phyloP scores from a whole-genome alignment of 2,888 invertebrate genomes.

The Ennomos quercinarius region DNA sequence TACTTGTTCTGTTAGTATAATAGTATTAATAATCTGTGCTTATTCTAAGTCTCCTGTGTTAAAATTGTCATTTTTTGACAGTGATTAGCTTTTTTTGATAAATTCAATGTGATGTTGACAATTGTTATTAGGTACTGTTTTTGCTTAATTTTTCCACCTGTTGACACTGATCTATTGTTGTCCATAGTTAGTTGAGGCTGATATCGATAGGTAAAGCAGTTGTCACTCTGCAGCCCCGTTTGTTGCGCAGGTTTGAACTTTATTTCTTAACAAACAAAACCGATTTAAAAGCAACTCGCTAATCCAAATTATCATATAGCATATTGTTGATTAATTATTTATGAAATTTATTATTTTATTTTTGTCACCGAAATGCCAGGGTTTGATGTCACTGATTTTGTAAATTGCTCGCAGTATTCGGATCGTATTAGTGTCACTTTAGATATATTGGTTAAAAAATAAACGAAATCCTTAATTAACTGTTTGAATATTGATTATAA shows the following conservation, averaged over 20 bases:
- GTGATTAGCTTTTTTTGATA: too few relatives aligned
- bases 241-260: background rate
- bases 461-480: constrained; percentile 10
- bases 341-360: constrained; percentile 23
- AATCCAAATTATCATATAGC: constrained; percentile 25
- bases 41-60: too few relatives aligned
- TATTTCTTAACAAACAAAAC: background rate
- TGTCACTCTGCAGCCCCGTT: background rate
- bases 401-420: constrained; percentile 21
- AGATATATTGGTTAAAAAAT: constrained; percentile 22
- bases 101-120: too few relatives aligned
- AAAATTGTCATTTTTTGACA: too few relatives aligned
- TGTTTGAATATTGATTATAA: constrained; percentile 7
- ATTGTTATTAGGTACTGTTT: too few relatives aligned
- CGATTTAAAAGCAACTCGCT: constrained; percentile 12
- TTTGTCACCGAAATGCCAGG: constrained; percentile 35
- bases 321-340: constrained; percentile 25
- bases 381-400: constrained; percentile 22
- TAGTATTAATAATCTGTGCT: too few relatives aligned
- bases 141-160: too few relatives aligned
- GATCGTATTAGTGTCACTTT: constrained; percentile 20
- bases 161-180: too few relatives aligned
- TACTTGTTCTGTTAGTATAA: too few relatives aligned
- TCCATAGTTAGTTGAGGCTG: too few relatives aligned
- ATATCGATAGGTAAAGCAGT: too few relatives aligned